Percentiles rank a stretch among this genome's conserved stretches.
Conservation (phyloP, 2,888 invertebrate genomes). For the Callinectes sapidus region DNA sequence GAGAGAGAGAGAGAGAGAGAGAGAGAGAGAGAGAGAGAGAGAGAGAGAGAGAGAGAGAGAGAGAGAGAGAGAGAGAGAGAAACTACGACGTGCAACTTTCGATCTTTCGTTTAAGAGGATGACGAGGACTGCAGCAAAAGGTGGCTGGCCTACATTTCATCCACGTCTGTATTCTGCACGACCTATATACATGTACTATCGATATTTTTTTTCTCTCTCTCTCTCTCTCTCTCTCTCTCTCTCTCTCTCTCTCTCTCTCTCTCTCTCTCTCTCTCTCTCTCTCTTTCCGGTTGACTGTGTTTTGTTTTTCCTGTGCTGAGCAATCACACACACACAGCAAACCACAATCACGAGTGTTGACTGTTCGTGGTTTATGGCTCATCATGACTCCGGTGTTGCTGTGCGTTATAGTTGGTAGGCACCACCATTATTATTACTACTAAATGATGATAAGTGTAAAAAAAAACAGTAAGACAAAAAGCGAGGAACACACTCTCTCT, state of each 20-base stretch:
- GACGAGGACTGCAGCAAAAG: neutral
- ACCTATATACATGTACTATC: neutral
- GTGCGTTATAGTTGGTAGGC: no score
- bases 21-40: slow-evolving; percentile 13
- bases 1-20: slow-evolving; percentile 2
- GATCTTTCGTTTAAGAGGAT: neutral
- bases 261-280: neutral
- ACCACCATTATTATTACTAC: no score
- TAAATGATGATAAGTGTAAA: no score
- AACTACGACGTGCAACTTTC: neutral
- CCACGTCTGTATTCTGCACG: neutral
- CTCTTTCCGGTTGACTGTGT: neutral
- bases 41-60: slow-evolving; percentile 13
- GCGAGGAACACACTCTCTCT: no score
- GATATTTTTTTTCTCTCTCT: neutral
- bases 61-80: slow-evolving; percentile 18
- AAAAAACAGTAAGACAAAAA: no score
- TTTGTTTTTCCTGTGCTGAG: neutral
- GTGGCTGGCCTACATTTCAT: neutral
- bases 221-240: neutral
- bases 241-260: neutral
- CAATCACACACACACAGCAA: no score
- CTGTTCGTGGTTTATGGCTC: no score
- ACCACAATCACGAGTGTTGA: no score
- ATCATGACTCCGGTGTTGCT: no score